phyloP scores from a whole-genome alignment of 92 coral and sea anemone species.

The Heteractis magnifica region DNA sequence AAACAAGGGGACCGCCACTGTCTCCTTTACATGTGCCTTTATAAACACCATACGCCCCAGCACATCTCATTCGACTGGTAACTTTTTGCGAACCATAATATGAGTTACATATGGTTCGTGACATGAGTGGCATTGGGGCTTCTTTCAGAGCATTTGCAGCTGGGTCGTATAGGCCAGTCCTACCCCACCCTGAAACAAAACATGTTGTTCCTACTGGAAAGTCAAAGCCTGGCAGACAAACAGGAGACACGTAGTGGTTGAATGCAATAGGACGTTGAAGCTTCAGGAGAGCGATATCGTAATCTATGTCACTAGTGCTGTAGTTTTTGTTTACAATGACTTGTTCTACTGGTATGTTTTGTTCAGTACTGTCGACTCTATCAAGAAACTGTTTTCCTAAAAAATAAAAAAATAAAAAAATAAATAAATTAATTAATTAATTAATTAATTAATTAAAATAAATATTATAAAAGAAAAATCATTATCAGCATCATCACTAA shows the following conservation, averaged over 20 bases:
- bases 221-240: slow-evolving; percentile 72
- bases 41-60: slow-evolving; percentile 58
- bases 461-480: too few species aligned
- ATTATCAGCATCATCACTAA: too few species aligned
- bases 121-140: slow-evolving; percentile 74
- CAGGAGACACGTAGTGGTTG: slow-evolving; percentile 63
- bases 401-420: background rate
- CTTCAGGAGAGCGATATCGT: slow-evolving; percentile 81
- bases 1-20: slow-evolving; percentile 94
- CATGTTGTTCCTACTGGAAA: slow-evolving; percentile 71
- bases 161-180: slow-evolving; percentile 25
- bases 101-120: slow-evolving; percentile 43
- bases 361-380: slow-evolving; percentile 66
- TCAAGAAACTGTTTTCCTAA: slow-evolving; percentile 68
- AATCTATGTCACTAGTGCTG: slow-evolving; percentile 32
- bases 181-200: slow-evolving; percentile 91
- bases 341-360: slow-evolving; percentile 65
- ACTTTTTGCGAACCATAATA: slow-evolving; percentile 46
- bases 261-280: slow-evolving; percentile 57
- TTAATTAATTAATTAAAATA: too few species aligned
- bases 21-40: slow-evolving; percentile 91
- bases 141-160: slow-evolving; percentile 68
- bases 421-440: too few species aligned
- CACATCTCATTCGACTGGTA: slow-evolving; percentile 41
- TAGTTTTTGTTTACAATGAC: slow-evolving; percentile 65